Base-by-base conservation (phyloP, 2,797 vertebrate species). In the Spinus pinus region DNA sequence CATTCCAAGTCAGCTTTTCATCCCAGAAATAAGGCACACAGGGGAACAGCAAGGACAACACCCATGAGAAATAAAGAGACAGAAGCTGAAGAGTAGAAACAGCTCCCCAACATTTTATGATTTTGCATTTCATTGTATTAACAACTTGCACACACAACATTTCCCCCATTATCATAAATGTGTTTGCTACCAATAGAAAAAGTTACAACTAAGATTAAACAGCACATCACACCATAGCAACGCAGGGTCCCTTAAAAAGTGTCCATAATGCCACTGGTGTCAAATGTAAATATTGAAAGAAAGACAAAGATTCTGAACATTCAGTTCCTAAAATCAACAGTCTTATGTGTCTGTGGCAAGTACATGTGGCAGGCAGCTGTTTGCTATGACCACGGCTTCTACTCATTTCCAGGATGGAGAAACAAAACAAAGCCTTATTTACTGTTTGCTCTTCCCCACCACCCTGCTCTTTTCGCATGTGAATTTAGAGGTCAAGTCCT, bases 391-490 rank as follows among this genome's bases (percentile, higher is more conserved):
- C 62, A 78, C 12, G 51, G 61, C 54, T 88, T 83, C 67, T 74
- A 73, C 69, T 72, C 31, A 54, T 71, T 75, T 51, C 72, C 86
- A 92, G 42, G 27, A 33, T 41, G 23, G 10, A 85, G 46, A 92
- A 85, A 67, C 41, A 90, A 84, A 85, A 86, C 62, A 90, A 82
- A 79, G 47, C 18, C 28, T 25, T 86, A 23, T 71, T 86, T 74
- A 74, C 22, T 57, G 73, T 81, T 31, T 46, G 4, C 24, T 62
- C 49, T 39, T 37, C 7, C 9, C 11, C 21, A 18, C 5, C 1
- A 5, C 2, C 4, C 2, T 1, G 0, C 6, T 66, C 25, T 86
- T 50, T 12, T 18, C 22, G n/a, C 5, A 58, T 9, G 12, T 31
- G 62, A 69, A 66, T 70, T 84, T 33, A 87, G 51, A 44, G 82